Evolutionary conservation across 2,888 invertebrate genomes (phyloP).

Genomic region (Schizaphis graminum): DNA sequence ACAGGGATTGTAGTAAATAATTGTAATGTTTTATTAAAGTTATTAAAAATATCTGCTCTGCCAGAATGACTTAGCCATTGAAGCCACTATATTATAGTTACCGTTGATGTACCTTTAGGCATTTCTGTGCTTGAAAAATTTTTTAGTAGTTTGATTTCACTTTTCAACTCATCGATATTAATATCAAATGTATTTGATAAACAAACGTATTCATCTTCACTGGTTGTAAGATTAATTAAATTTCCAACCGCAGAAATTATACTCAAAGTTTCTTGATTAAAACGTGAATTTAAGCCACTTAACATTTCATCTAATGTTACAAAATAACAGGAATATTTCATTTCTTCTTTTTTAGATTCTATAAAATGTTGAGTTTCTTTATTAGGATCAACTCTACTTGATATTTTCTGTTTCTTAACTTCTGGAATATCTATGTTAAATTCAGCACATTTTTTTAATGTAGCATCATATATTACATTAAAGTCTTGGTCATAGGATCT

Average conservation of each 20-base stretch:
- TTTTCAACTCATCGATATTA: neutral
- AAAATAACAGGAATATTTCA: conserved; percentile 24
- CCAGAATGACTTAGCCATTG: neutral
- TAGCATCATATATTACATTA: neutral
- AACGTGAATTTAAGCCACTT: conserved; percentile 27
- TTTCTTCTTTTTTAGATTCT: neutral
- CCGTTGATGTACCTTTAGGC: neutral
- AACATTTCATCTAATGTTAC: conserved; percentile 30
- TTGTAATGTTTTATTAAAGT: neutral
- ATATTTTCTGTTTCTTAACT: too few species aligned
- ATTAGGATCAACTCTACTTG: neutral
- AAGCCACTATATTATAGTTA: neutral
- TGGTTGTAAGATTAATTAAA: neutral
- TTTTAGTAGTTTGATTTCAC: neutral
- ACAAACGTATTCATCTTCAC: conserved; percentile 15
- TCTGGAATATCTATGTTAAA: too few species aligned
- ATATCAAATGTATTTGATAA: conserved; percentile 15
- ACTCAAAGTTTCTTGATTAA: conserved; percentile 12
- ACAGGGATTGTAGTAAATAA: neutral
- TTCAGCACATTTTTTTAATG: neutral
- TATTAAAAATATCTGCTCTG: neutral
- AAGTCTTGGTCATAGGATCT: neutral
- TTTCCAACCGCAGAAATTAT: conserved; percentile 14
- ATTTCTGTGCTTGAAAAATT: neutral
- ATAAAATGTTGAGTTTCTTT: neutral